Percentiles rank a stretch among this genome's conserved stretches.
Evolutionary conservation across 2,888 invertebrate species (phyloP).

Genomic region (Hypena proboscidalis): DNA sequence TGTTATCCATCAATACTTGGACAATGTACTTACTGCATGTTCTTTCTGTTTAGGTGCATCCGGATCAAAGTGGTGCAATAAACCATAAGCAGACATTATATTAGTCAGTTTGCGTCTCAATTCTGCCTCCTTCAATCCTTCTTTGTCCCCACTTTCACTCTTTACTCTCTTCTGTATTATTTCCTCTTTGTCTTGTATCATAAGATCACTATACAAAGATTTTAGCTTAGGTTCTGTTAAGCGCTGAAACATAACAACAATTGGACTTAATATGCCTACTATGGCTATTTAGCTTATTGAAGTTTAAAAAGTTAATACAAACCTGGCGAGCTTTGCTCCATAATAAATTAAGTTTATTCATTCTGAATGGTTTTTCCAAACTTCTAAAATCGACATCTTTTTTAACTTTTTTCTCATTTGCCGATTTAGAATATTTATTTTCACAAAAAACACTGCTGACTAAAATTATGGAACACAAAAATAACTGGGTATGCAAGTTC

Average conservation of each 20-base stretch:
- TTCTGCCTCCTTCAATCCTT: slow-evolving; percentile 93
- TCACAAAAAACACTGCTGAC: slow-evolving; percentile 55
- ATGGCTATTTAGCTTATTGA: too few species aligned
- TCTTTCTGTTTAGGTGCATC: slow-evolving; percentile 86
- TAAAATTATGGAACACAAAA: slow-evolving; percentile 39
- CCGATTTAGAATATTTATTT: slow-evolving; percentile 89
- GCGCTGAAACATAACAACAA: slow-evolving; percentile 81
- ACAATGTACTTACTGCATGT: slow-evolving; percentile 73
- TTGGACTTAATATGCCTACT: too few species aligned
- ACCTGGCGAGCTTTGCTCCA: slow-evolving; percentile 97
- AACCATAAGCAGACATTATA: slow-evolving; percentile 92
- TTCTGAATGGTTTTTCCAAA: slow-evolving; percentile 93
- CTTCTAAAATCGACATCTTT: slow-evolving; percentile 86
- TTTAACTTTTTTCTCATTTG: slow-evolving; percentile 74
- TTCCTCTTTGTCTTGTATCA: slow-evolving; percentile 97
- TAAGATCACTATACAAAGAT: slow-evolving; percentile 94
- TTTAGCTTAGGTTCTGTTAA: slow-evolving; percentile 93
- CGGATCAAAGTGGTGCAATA: slow-evolving; percentile 92
- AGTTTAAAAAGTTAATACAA: slow-evolving; percentile 43
- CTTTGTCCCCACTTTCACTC: slow-evolving; percentile 93
- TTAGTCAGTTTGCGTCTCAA: slow-evolving; percentile 91
- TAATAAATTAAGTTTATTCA: slow-evolving; percentile 94
- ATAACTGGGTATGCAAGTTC: slow-evolving; percentile 20
- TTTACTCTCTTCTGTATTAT: slow-evolving; percentile 92
- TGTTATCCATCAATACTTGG: neutral